These are phyloP conservation scores for Spinibarbus caldwelli DNA, from an alignment of 2,797 vertebrate species.

Conservation along the genomic window DNA sequence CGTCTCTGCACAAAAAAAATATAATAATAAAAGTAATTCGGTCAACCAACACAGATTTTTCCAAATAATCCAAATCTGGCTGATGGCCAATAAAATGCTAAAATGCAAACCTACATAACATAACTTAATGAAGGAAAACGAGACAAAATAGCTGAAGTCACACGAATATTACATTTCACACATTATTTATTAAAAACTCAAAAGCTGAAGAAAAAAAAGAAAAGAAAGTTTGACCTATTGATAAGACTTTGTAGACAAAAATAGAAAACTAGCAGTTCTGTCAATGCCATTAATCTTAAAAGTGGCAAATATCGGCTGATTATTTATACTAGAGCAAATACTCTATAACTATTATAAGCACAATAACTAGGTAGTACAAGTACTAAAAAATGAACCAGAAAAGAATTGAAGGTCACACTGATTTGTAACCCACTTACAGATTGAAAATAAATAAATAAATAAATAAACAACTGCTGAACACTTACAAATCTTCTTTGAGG, in stretches of 20 bases:
- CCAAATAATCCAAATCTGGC: neutral
- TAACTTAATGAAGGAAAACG: neutral
- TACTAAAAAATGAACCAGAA: neutral
- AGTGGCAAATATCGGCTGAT: neutral
- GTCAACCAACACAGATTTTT: neutral
- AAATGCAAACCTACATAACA: neutral
- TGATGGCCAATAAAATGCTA: neutral
- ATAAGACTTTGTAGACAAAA: neutral
- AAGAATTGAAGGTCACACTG: neutral
- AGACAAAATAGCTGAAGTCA: neutral
- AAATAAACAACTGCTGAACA: constrained; percentile 48
- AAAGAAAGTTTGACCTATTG: neutral
- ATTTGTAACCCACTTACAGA: neutral
- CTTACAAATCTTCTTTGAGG: constrained; percentile 88
- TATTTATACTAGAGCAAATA: neutral
- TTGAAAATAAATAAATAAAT: neutral
- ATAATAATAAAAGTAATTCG: no score
- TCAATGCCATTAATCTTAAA: neutral
- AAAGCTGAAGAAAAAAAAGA: neutral
- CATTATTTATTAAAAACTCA: neutral
- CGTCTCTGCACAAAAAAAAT: constrained; percentile 67
- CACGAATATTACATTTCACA: neutral
- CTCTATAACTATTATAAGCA: neutral
- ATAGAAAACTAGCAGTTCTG: neutral
- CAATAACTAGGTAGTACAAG: neutral